Conservation (phyloP, 2,113 vertebrate genomes). For the Aegotheles bennettii region DNA sequence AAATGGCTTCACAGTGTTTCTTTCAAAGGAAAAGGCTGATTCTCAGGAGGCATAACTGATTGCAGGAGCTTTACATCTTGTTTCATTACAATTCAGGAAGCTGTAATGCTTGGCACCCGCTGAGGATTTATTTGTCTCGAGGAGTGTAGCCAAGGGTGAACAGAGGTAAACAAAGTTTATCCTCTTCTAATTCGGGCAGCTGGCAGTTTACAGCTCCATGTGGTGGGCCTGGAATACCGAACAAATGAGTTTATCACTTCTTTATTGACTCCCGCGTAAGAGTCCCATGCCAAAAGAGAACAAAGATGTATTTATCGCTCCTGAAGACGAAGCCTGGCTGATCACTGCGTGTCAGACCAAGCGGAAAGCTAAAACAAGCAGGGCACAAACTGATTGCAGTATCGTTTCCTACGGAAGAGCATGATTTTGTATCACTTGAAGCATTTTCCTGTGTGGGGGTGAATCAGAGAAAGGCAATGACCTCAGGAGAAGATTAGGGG, state of each 20-base stretch:
- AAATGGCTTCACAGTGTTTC: not conserved
- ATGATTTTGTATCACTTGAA: not conserved
- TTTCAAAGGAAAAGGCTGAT: not conserved
- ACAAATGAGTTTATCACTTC: not conserved
- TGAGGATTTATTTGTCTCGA: not conserved
- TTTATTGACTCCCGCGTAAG: not conserved
- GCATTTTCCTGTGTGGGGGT: not conserved
- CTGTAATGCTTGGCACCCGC: not conserved
- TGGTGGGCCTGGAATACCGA: not conserved
- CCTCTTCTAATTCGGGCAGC: not conserved
- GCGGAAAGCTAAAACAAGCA: not conserved
- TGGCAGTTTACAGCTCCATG: not conserved
- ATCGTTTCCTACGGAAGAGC: not conserved
- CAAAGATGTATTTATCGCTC: not conserved
- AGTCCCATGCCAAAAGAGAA: not conserved
- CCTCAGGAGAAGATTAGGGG: not conserved
- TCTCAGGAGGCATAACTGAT: not conserved
- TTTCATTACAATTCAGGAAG: not conserved
- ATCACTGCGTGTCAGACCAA: accelerated
- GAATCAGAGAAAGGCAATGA: not conserved
- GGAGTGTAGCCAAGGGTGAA: not conserved
- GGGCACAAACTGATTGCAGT: not conserved
- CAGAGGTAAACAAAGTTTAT: not conserved
- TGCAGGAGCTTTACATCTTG: not conserved
- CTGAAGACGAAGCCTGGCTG: not conserved